Conservation (phyloP, 2,888 invertebrate species). For the Synanthedon tipuliformis region DNA sequence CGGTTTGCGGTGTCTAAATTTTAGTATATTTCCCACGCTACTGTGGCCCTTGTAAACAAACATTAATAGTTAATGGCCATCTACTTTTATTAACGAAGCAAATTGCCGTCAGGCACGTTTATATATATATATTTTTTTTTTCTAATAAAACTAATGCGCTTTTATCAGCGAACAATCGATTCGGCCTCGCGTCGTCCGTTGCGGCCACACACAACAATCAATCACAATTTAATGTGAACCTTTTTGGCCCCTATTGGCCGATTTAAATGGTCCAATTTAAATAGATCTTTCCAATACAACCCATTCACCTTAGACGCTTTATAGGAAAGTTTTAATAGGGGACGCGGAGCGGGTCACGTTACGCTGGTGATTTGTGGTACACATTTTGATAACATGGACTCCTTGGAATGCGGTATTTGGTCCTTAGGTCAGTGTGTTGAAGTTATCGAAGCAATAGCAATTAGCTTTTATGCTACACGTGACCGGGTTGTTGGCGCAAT, state of each 20-base stretch:
- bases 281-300: constrained; percentile 11
- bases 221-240: constrained; percentile 55
- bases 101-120: not conserved
- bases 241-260: constrained; percentile 39
- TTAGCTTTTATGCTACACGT: not conserved
- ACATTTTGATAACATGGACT: constrained; percentile 5
- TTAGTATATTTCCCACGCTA: no score
- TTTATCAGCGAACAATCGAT: constrained; percentile 38
- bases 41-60: not conserved
- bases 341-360: constrained; percentile 1
- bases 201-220: constrained; percentile 30
- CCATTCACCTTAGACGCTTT: no score
- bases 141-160: constrained; percentile 48
- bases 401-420: constrained; percentile 7
- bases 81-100: constrained; percentile 16
- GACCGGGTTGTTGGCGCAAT: not conserved
- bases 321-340: not conserved
- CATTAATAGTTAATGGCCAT: not conserved
- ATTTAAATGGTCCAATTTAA: constrained; percentile 24
- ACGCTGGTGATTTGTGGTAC: constrained; percentile 4
- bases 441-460: not conserved
- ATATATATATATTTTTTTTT: constrained; percentile 14
- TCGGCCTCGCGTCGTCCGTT: constrained; percentile 33
- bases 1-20: no score
- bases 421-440: constrained; percentile 3